phyloP scores from a whole-genome alignment of 2,888 invertebrate species.

The Drosophila paracracens region DNA sequence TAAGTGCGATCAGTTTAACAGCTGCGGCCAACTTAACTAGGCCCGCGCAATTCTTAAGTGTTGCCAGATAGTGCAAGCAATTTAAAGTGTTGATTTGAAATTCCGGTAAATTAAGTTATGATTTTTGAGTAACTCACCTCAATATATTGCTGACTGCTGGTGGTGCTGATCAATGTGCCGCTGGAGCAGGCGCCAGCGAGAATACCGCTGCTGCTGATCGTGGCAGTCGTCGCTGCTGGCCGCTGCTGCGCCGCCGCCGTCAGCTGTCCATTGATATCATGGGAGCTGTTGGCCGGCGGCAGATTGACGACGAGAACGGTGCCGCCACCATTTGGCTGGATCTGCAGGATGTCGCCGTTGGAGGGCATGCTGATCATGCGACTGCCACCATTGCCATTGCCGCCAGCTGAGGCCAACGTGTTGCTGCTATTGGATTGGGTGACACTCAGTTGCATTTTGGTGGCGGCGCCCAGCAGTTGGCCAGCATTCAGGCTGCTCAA shows the following conservation, averaged over 20 bases:
- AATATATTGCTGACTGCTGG: constrained; percentile 86
- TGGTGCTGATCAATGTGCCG: constrained; percentile 86
- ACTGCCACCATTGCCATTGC: constrained; percentile 81
- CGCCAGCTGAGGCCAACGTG: constrained; percentile 68
- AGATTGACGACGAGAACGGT: constrained; percentile 93
- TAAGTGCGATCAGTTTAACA: not conserved
- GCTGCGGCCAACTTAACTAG: not conserved
- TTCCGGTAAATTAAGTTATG: not conserved
- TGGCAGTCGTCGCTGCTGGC: constrained; percentile 36
- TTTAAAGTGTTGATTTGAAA: not conserved
- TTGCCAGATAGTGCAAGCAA: not conserved
- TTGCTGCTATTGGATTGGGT: constrained; percentile 54
- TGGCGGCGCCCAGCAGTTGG: constrained; percentile 80
- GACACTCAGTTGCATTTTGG: constrained; percentile 75
- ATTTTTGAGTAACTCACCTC: constrained; percentile 85
- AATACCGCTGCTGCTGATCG: constrained; percentile 72
- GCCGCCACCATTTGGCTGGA: constrained; percentile 87
- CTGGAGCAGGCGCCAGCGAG: constrained; percentile 83
- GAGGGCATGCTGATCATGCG: constrained; percentile 86
- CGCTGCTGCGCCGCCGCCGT: constrained; percentile 23
- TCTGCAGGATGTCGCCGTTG: constrained; percentile 87
- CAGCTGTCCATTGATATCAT: constrained; percentile 75
- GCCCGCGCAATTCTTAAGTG: not conserved
- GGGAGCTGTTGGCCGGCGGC: constrained; percentile 87
- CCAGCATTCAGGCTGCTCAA: constrained; percentile 85